phyloP scores from a whole-genome alignment of 2,113 vertebrate genomes.

The Prunella himalayana region DNA sequence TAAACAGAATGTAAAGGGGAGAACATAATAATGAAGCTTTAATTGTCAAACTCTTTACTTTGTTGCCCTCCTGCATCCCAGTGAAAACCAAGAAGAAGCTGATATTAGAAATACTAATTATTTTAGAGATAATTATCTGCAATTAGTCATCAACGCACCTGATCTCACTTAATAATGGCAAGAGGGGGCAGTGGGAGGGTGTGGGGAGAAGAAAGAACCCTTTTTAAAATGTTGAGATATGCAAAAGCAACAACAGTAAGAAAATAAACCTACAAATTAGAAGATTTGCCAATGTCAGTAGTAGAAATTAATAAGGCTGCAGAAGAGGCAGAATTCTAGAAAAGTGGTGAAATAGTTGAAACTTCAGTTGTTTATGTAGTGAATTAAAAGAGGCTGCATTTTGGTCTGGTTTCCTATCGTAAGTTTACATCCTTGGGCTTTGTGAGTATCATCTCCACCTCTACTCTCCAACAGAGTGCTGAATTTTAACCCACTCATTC shows the following conservation, averaged over 20 bases:
- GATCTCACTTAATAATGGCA: constrained; percentile 53
- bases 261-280: neutral
- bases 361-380: neutral
- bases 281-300: neutral
- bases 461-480: neutral
- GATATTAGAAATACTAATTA: constrained; percentile 74
- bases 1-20: constrained; percentile 28
- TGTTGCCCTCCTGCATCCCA: constrained; percentile 49
- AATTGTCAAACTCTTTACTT: constrained; percentile 66
- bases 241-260: neutral
- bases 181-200: neutral
- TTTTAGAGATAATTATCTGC: constrained; percentile 68
- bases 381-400: neutral
- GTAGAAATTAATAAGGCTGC: neutral
- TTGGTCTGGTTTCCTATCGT: neutral
- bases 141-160: constrained; percentile 42
- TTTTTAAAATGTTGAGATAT: constrained; percentile 18
- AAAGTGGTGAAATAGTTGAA: neutral
- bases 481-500: neutral
- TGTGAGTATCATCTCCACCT: neutral
- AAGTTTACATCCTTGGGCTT: neutral
- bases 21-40: constrained; percentile 57
- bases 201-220: neutral
- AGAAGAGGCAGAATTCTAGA: neutral
- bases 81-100: constrained; percentile 64